These are phyloP conservation scores for Esox niger DNA, from an alignment of 2,113 vertebrate genomes.

Conservation along the genomic window DNA sequence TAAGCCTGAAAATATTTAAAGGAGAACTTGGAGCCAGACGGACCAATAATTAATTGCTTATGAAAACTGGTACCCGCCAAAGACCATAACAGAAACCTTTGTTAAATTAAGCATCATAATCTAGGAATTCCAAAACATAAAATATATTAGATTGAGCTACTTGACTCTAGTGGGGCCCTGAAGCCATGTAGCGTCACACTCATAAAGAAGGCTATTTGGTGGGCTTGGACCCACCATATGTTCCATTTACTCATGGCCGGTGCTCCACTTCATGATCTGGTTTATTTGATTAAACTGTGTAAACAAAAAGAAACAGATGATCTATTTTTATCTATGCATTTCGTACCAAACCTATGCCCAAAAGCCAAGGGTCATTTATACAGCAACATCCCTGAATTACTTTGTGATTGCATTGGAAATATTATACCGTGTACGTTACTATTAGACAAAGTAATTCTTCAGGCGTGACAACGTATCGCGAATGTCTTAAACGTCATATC, in stretches of 20 bases:
- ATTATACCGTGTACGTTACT: no score
- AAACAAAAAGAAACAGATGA: neutral
- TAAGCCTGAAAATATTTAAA: conserved; percentile 61
- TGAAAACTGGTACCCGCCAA: conserved; percentile 63
- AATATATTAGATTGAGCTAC: conserved; percentile 39
- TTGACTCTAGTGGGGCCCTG: conserved; percentile 23
- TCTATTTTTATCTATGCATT: conserved; percentile 1
- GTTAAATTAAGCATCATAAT: conserved; percentile 54
- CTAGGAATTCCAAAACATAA: conserved; percentile 54
- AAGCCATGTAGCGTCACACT: conserved; percentile 19
- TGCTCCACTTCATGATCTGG: neutral
- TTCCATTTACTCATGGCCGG: conserved; percentile 10
- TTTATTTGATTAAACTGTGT: conserved; percentile 14
- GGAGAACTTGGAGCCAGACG: conserved; percentile 49
- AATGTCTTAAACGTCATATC: neutral
- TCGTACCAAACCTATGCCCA: neutral
- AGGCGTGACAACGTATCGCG: neutral
- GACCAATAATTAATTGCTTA: conserved; percentile 63
- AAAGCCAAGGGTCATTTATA: neutral
- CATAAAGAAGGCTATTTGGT: conserved; percentile 34
- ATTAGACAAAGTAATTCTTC: no score
- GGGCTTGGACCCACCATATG: neutral
- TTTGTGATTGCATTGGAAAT: neutral
- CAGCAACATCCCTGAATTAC: neutral
- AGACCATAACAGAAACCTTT: conserved; percentile 51